These are phyloP conservation scores for Linyphia triangularis DNA, from an alignment of 2,888 invertebrate genomes.

Conservation along the genomic window DNA sequence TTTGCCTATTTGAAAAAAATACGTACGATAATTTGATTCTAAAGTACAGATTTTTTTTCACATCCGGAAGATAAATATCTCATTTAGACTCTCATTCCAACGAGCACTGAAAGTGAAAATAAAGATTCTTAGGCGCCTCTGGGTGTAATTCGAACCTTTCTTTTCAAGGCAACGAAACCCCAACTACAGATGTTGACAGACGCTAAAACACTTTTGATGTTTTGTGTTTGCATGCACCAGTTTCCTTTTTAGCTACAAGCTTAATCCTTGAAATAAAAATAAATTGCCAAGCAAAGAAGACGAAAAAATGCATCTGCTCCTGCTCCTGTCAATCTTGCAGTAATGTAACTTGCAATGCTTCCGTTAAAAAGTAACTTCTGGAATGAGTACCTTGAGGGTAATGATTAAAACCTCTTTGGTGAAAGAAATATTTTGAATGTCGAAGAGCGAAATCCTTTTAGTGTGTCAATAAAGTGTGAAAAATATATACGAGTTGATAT, in stretches of 20 bases:
- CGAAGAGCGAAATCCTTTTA: too few species aligned
- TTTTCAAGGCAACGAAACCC: not conserved
- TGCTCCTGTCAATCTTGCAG: not conserved
- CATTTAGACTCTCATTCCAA: too few species aligned
- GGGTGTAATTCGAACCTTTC: not conserved
- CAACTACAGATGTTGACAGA: not conserved
- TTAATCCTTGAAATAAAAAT: not conserved
- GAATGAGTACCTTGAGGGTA: not conserved
- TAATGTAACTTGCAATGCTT: not conserved
- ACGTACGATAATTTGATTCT: too few species aligned
- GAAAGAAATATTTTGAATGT: too few species aligned
- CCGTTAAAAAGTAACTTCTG: not conserved
- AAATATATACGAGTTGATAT: too few species aligned
- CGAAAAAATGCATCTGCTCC: not conserved
- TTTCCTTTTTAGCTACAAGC: not conserved
- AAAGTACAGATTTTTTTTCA: too few species aligned
- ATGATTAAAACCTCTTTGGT: too few species aligned
- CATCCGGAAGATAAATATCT: too few species aligned
- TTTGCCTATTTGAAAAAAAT: too few species aligned
- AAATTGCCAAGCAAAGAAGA: not conserved
- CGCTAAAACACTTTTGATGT: not conserved
- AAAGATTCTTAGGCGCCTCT: not conserved
- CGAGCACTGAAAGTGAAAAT: too few species aligned
- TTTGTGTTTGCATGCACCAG: not conserved
- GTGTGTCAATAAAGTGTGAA: too few species aligned